Base-by-base conservation (phyloP, 2,113 vertebrate genomes). In the Xiphophorus maculatus region DNA sequence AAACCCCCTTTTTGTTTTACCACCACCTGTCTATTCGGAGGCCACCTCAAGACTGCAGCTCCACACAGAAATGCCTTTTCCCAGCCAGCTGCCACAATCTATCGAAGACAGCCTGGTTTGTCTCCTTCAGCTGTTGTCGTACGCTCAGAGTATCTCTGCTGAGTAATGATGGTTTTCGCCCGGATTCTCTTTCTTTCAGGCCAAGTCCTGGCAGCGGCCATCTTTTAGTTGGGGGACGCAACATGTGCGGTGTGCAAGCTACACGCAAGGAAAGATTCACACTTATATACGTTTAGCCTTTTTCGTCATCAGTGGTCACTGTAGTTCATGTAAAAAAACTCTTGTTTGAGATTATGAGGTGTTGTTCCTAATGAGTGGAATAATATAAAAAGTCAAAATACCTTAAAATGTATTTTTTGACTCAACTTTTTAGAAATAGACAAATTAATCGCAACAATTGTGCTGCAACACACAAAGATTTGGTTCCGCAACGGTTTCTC, bases 21-120 rank as follows among this genome's bases (percentile, higher is more conserved):
- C 28, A 33, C 80, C 63, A 69, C 68, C 3, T 54, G 28, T 25
- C 37, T 48, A 79, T 63, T 66, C 67, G 6, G 4, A 60, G 48
- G 63, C 30, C 63, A 42, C 70, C 73, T 69, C 19, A 35, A 42
- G 75, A 66, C 29, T 33, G 42, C 79, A 64, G 22, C 25, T 72
- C 69, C 9, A 32, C 51, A 29, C 11, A 83, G 69, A 81, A 76
- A 79, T 48, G 80, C 79, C 74, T 82, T 89, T 88, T 82, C 83
- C 74, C 28, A 77, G 77, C 81, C 90, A 89, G 90, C 87, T 92
- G 89, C 84, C 76, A 67, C 42, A 60, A 63, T 69, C 7, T 25
- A 65, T 68, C 5, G 76, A 42, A 66, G 37, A 51, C 6, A 61
- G 66, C 73, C 68, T 27, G 33, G 32, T 25, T 37, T 65, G 32